Conservation (phyloP, 2,888 invertebrate genomes). For the Idaea straminata region DNA sequence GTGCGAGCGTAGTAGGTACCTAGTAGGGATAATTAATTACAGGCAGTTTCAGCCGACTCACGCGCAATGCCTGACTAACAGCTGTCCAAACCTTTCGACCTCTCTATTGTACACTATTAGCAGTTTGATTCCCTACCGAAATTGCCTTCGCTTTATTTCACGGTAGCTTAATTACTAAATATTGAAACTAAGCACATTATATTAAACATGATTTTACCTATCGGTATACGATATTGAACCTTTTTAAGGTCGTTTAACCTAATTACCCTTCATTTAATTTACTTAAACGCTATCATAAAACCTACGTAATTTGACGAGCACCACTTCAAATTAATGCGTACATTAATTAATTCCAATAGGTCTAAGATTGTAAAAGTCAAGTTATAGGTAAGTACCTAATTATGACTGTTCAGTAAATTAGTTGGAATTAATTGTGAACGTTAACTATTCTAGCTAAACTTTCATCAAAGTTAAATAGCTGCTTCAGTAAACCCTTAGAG, state of each 20-base stretch:
- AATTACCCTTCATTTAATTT: background rate
- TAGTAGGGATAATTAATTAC: conserved; percentile 51
- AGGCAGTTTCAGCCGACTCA: conserved; percentile 51
- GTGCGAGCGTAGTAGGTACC: conserved; percentile 9
- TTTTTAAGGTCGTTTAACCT: background rate
- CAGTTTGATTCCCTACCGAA: conserved; percentile 34
- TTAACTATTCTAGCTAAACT: background rate
- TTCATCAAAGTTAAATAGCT: conserved; percentile 5
- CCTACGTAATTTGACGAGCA: background rate
- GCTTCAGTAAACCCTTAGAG: background rate
- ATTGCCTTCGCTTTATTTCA: conserved; percentile 22
- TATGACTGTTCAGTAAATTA: background rate
- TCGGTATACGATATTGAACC: background rate
- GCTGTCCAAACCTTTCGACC: conserved; percentile 42
- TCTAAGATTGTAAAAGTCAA: background rate
- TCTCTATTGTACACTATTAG: conserved; percentile 40
- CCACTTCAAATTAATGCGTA: background rate
- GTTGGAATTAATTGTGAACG: background rate
- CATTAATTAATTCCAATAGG: background rate
- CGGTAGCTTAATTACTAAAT: conserved; percentile 15
- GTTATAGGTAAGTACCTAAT: background rate
- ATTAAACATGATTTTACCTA: conserved; percentile 5
- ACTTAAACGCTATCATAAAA: background rate
- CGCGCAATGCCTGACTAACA: conserved; percentile 42
- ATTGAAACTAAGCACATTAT: background rate